Evolutionary conservation across 2,888 invertebrate species (phyloP).

Genomic region (Plebejus anna): DNA sequence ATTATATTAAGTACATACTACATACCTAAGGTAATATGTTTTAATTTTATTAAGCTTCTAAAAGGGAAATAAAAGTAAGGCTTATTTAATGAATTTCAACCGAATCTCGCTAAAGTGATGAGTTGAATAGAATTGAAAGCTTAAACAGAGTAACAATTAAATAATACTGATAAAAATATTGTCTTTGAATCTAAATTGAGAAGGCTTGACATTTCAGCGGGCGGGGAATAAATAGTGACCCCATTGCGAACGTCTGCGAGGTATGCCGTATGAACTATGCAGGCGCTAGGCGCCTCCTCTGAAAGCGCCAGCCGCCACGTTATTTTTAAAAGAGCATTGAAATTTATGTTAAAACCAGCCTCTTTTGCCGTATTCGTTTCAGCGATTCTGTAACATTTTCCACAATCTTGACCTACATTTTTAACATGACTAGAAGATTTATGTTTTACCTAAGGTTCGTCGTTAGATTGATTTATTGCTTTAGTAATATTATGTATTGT

Average conservation of each 20-base stretch:
- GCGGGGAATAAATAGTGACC: conserved; percentile 14
- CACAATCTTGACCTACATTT: conserved; percentile 6
- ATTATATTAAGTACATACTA: no score
- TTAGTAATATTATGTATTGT: background rate
- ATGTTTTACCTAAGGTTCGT: background rate
- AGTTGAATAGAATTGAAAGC: background rate
- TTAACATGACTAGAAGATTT: background rate
- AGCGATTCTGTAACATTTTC: background rate
- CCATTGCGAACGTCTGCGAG: conserved; percentile 21
- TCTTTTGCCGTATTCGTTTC: background rate
- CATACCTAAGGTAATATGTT: no score
- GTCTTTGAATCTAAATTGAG: conserved; percentile 25
- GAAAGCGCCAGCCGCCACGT: background rate
- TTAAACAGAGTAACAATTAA: background rate
- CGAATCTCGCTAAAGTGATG: background rate
- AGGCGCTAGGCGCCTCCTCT: conserved; percentile 14
- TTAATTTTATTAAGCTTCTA: no score
- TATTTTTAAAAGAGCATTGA: conserved; percentile 11
- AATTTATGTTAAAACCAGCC: conserved; percentile 3
- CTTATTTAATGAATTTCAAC: background rate
- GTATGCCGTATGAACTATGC: background rate
- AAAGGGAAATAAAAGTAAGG: no score
- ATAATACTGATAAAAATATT: background rate
- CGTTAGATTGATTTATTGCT: background rate
- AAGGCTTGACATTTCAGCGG: conserved; percentile 30